Percentiles rank a stretch among this genome's conserved stretches.
Conservation (phyloP, 2,113 vertebrate species). For the Ancistrus triradiatus region DNA sequence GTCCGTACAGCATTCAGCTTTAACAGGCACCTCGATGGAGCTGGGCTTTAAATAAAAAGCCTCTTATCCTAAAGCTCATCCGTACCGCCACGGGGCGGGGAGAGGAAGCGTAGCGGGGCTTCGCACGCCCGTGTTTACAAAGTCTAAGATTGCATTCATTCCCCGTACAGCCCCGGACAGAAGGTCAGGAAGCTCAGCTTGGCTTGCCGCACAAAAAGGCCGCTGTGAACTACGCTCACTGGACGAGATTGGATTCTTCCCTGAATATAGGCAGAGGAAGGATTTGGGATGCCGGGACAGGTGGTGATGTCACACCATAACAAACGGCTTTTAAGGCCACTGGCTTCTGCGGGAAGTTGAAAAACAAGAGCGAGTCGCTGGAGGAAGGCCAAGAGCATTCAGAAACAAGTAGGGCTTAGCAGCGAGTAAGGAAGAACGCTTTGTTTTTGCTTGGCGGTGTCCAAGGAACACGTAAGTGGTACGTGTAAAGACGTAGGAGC, state of each 20-base stretch:
- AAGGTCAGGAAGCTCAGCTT: slow-evolving; percentile 58
- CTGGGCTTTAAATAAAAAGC: background rate
- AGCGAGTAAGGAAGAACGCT: too few species aligned
- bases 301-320: slow-evolving; percentile 35
- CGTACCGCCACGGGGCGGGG: background rate
- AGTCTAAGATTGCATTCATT: slow-evolving; percentile 48
- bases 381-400: slow-evolving; percentile 18
- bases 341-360: slow-evolving; percentile 16
- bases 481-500: too few species aligned
- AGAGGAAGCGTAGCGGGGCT: too few species aligned
- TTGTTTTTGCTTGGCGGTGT: too few species aligned
- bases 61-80: background rate
- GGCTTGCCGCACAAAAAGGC: slow-evolving; percentile 56
- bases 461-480: too few species aligned
- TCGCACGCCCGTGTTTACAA: slow-evolving; percentile 30
- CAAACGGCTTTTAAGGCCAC: slow-evolving; percentile 29
- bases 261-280: slow-evolving; percentile 36
- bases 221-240: slow-evolving; percentile 53
- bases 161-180: slow-evolving; percentile 52
- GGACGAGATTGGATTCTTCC: too few species aligned
- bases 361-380: slow-evolving; percentile 25
- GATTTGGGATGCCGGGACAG: slow-evolving; percentile 25
- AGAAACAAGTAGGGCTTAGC: too few species aligned
- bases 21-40: slow-evolving; percentile 7
- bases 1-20: slow-evolving; percentile 13